phyloP scores from a whole-genome alignment of 2,113 vertebrate species.

The zebrafish (Danio rerio) region DNA sequence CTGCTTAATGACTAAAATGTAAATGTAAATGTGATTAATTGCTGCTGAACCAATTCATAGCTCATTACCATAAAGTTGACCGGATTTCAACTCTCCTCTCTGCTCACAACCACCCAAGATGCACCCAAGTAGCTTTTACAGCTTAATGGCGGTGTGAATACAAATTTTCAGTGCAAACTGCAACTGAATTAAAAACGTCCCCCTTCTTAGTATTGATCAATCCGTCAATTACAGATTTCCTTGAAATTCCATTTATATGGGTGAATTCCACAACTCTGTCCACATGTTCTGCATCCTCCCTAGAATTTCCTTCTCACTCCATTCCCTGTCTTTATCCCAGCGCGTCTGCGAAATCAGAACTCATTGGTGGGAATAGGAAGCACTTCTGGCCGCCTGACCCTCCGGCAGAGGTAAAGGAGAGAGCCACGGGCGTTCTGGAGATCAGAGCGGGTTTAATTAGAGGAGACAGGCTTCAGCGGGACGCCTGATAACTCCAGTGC shows the following conservation, averaged over 20 bases:
- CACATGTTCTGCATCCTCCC: background rate
- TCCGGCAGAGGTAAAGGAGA: slow-evolving; percentile 14
- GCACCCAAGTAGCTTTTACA: no score
- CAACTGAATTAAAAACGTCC: no score
- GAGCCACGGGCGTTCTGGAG: slow-evolving; percentile 32
- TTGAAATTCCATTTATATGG: background rate
- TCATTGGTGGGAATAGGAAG: slow-evolving; percentile 32
- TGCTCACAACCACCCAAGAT: no score
- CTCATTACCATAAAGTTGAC: no score
- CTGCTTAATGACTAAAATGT: no score
- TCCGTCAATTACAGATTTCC: no score
- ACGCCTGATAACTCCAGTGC: slow-evolving; percentile 50
- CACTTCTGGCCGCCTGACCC: background rate
- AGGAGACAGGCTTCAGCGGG: slow-evolving; percentile 54
- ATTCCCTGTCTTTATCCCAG: background rate
- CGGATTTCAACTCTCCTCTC: no score
- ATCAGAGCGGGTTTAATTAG: slow-evolving; percentile 56
- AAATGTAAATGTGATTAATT: no score
- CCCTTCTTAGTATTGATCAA: no score
- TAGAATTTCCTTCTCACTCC: background rate
- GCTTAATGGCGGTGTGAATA: no score
- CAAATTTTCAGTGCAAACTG: no score
- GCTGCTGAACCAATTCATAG: no score
- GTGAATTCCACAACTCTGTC: background rate
- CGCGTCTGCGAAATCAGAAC: background rate